phyloP scores from a whole-genome alignment of 2,888 invertebrate species.

The Andrena bicolor region DNA sequence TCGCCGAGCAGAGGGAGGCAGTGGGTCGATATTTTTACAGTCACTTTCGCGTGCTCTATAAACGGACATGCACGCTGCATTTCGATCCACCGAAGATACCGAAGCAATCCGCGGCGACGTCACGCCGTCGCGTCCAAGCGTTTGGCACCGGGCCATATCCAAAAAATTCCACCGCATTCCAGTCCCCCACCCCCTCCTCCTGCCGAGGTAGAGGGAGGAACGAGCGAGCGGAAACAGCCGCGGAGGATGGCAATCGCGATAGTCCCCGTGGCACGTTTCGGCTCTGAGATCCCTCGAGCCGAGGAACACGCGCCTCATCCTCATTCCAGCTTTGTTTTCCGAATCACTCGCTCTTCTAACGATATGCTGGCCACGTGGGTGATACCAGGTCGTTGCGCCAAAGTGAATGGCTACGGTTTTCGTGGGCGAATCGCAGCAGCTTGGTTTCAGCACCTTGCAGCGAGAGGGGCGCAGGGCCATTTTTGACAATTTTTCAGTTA shows the following conservation, averaged over 20 bases:
- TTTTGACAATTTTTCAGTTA: too few species aligned
- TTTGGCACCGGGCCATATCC: slow-evolving; percentile 58
- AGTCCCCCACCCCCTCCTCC: neutral
- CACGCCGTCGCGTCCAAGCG: slow-evolving; percentile 25
- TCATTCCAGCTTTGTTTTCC: neutral
- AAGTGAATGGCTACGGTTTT: too few species aligned
- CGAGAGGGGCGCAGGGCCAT: too few species aligned
- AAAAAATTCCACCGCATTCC: slow-evolving; percentile 46
- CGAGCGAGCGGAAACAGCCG: slow-evolving; percentile 3
- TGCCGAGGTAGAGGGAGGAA: slow-evolving; percentile 7
- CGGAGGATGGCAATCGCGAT: slow-evolving; percentile 35
- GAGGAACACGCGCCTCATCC: slow-evolving; percentile 2
- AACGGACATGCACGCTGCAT: neutral
- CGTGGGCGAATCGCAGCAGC: too few species aligned
- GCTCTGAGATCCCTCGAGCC: slow-evolving; percentile 1
- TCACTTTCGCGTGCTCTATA: neutral
- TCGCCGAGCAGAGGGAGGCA: neutral
- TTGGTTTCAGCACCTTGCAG: too few species aligned
- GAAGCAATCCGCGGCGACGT: slow-evolving; percentile 42
- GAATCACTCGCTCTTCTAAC: neutral
- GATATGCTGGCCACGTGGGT: neutral
- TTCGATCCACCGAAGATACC: slow-evolving; percentile 42
- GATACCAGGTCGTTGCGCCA: neutral
- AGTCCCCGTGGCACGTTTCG: slow-evolving; percentile 40
- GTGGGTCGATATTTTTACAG: neutral